A percentile compares a stretch with the other conserved stretches of the same genome.
Conservation (phyloP, 1,140 invertebrate genomes). For the Apis florea region DNA sequence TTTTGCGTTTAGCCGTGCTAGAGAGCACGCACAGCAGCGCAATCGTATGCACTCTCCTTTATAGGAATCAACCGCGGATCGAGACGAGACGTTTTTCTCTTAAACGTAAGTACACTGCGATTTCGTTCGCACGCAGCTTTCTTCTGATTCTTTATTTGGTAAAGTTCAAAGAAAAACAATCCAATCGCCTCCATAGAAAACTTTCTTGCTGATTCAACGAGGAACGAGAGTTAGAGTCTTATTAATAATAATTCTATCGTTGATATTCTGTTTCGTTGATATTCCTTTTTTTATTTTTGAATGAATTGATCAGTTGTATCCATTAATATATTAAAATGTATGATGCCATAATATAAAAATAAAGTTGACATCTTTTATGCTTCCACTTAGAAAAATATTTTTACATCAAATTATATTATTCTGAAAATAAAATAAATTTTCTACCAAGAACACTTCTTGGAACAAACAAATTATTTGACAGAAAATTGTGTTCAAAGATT, state of each 20-base stretch:
- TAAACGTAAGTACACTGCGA: conserved; percentile 1
- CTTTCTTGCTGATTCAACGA: conserved; percentile 17
- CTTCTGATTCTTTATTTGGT: conserved; percentile 44
- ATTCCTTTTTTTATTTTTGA: no score
- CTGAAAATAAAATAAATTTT: no score
- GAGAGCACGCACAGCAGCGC: conserved; percentile 16
- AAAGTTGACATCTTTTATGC: no score
- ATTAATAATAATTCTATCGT: background rate
- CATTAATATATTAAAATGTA: no score
- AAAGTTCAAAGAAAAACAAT: background rate
- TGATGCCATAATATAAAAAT: no score
- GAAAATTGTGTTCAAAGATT: no score
- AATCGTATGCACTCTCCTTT: conserved; percentile 46
- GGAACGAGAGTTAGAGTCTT: background rate
- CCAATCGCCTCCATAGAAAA: background rate
- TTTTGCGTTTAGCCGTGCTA: conserved; percentile 67
- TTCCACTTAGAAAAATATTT: no score
- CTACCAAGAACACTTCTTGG: no score
- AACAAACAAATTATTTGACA: no score
- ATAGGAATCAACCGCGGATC: conserved; percentile 8
- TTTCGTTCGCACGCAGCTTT: conserved; percentile 39
- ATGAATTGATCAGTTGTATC: no score
- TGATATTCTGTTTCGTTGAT: no score
- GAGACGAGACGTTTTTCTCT: conserved; percentile 28
- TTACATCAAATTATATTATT: no score